Evolutionary conservation across 2,888 invertebrate species (phyloP), one percentile per base, ranked within the genome.

Genomic region (Tryphoninae sp.): DNA sequence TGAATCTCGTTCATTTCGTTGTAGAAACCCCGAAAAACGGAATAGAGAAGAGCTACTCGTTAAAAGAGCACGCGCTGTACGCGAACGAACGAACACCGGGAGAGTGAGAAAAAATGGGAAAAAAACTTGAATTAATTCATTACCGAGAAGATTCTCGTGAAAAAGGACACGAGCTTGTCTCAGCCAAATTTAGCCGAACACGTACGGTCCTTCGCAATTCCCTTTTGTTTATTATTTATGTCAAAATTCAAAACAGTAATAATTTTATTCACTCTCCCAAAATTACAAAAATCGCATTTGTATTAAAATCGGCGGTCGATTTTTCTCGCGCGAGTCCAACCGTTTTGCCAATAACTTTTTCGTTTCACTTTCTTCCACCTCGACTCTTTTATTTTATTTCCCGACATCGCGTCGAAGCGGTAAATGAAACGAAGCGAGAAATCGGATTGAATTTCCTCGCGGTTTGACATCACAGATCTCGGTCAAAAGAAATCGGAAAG

Each of bases 1-100:
- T 45, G 76, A 73, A 81, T 81, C 78, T 61, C 76, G 73, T 73
- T 72, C 76, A 78, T 81, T 76, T 74, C 53, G 23, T 55, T 69
- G 62, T 73, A 61, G 42, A 19, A 6, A 22, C 7, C 19, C 58
- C 58, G 1, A 8, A 61, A 62, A 67, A 59, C 58, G 42, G 19
- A 33, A 23, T 49, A 49, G 62, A 23, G 22, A 9, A 19, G 40
- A 19, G 40, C 65, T 33, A n/a, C 42, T n/a, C 45, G 61, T 42
- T 53, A 19, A 42, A 42, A 1, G 42, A 42, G 2, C 58, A 58
- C 23, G 68, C n/a, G 33, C 61, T 61, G 42, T 23, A 40, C 9
- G 3, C 8, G 68, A 69, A 23, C 22, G 67, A 13, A 45, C 45
- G 45, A 73, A 78, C 59, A 33, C 6, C 33, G 33, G 33, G 33